These are phyloP conservation scores for Pungitius pungitius DNA, from an alignment of 2,113 vertebrate genomes.

Conservation along the genomic window DNA sequence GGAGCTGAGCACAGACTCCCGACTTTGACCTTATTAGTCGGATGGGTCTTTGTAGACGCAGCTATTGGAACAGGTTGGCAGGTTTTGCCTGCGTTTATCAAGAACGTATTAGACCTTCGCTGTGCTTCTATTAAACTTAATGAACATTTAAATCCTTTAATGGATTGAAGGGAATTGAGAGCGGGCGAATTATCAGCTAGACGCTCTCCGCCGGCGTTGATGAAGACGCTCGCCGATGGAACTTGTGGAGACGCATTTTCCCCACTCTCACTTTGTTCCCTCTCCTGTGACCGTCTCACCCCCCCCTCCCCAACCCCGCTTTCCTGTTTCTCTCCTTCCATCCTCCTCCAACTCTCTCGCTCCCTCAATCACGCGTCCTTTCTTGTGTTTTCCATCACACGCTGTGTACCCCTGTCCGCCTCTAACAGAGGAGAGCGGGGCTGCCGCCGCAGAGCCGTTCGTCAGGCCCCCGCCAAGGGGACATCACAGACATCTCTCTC, in stretches of 20 bases:
- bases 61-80: conserved; percentile 70
- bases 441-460: conserved; percentile 51
- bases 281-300: conserved; percentile 15
- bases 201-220: conserved; percentile 45
- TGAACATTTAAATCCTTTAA: conserved; percentile 78
- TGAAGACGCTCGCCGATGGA: conserved; percentile 55
- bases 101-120: conserved; percentile 68
- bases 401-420: conserved; percentile 35
- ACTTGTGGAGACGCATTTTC: conserved; percentile 40
- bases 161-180: conserved; percentile 76
- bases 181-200: conserved; percentile 62
- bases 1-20: conserved; percentile 55
- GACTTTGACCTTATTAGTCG: conserved; percentile 71
- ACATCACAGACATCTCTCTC: conserved; percentile 62
- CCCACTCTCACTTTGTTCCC: conserved; percentile 44
- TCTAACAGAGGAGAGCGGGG: conserved; percentile 35
- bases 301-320: background rate
- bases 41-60: conserved; percentile 39
- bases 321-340: background rate
- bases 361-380: conserved; percentile 34
- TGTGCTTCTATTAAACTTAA: conserved; percentile 72
- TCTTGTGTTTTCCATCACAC: conserved; percentile 36
- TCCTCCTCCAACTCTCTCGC: conserved; percentile 7
- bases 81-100: conserved; percentile 70
- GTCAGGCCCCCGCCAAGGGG: conserved; percentile 59